Percentiles rank a stretch among this genome's conserved stretches.
Conservation (phyloP, 2,113 vertebrate genomes). For the Myotis yumanensis region DNA sequence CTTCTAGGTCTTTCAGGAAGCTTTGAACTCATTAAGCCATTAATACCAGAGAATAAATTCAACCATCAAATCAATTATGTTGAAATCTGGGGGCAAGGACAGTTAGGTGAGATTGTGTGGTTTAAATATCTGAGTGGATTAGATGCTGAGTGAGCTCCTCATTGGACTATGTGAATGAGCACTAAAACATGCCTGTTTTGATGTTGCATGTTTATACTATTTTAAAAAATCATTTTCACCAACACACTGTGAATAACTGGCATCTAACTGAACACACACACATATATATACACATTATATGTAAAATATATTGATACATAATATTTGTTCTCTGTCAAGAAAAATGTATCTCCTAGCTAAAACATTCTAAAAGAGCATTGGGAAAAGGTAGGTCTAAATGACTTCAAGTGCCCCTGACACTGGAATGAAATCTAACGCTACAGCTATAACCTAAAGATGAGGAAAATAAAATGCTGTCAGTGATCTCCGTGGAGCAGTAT, state of each 20-base stretch:
- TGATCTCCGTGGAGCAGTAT: background rate
- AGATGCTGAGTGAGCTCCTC: background rate
- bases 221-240: conserved; percentile 9
- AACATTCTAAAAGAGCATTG: background rate
- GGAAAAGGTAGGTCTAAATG: background rate
- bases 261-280: conserved; percentile 16
- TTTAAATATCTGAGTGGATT: background rate
- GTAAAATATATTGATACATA: background rate
- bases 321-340: background rate
- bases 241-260: background rate
- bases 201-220: background rate
- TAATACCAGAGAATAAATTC: background rate
- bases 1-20: background rate
- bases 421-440: background rate
- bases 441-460: background rate
- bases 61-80: background rate
- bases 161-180: background rate
- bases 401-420: background rate
- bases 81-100: background rate
- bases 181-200: background rate
- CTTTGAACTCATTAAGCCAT: background rate
- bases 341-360: background rate
- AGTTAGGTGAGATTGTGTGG: background rate
- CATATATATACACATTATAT: background rate
- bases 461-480: background rate